Conservation (phyloP, 2,797 vertebrate species). For the Anguilla marmorata region DNA sequence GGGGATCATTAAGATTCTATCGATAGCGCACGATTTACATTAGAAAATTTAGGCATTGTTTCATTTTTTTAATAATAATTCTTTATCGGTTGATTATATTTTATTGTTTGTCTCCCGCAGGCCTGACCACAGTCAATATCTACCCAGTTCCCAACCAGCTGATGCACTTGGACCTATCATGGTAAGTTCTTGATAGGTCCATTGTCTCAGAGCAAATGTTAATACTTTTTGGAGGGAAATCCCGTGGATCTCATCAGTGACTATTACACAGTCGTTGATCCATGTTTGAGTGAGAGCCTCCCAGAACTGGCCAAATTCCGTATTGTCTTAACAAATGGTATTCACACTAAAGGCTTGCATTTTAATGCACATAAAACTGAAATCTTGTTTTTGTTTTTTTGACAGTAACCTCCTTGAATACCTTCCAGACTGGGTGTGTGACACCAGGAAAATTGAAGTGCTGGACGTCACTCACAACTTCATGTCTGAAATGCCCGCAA, state of each 20-base stretch:
- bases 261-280: not conserved
- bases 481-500: slow-evolving; percentile 82
- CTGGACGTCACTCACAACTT: slow-evolving; percentile 87
- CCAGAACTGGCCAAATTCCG: not conserved
- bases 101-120: slow-evolving; percentile 64
- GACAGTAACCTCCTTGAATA: slow-evolving; percentile 88
- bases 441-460: slow-evolving; percentile 91
- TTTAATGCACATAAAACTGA: not conserved
- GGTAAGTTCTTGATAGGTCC: slow-evolving; percentile 72
- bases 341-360: not conserved
- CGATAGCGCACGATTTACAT: no score
- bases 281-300: not conserved
- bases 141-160: slow-evolving; percentile 88
- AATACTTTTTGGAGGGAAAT: not conserved
- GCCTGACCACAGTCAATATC: slow-evolving; percentile 82
- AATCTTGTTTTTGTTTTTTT: slow-evolving; percentile 43
- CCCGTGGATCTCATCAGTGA: not conserved
- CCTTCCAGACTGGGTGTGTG: slow-evolving; percentile 91
- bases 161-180: slow-evolving; percentile 85
- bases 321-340: not conserved
- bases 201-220: not conserved
- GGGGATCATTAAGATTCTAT: not conserved
- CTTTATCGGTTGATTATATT: slow-evolving; percentile 36
- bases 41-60: not conserved
- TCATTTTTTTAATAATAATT: not conserved